Evolutionary conservation across 2,888 invertebrate species (phyloP).

Genomic region (Andrena bicolor): DNA sequence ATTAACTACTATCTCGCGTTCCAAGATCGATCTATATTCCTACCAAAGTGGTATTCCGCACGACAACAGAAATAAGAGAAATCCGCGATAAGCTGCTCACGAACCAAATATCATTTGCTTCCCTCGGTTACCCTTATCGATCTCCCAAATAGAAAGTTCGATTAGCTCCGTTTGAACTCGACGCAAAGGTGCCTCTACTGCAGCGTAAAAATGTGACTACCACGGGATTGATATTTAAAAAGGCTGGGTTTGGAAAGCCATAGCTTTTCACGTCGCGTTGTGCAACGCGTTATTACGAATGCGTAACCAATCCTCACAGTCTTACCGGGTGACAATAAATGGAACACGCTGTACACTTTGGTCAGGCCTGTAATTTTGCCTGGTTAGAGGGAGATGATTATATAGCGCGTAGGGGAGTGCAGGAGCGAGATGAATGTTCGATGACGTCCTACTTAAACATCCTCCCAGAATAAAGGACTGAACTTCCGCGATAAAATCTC

Average conservation of each 20-base stretch:
- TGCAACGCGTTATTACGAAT: constrained; percentile 17
- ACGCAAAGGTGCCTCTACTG: constrained; percentile 2
- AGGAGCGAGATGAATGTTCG: constrained; percentile 16
- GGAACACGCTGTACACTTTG: neutral
- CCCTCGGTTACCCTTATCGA: constrained; percentile 20
- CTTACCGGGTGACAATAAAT: neutral
- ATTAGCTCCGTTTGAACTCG: constrained; percentile 1
- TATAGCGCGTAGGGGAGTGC: neutral
- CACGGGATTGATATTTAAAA: constrained; percentile 16
- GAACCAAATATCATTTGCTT: constrained; percentile 10
- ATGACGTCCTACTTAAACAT: constrained; percentile 49
- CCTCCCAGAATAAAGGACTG: constrained; percentile 35
- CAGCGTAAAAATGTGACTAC: neutral
- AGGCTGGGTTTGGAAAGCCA: neutral
- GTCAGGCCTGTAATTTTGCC: constrained; percentile 16
- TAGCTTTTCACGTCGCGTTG: neutral
- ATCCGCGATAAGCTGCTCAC: neutral
- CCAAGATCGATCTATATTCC: neutral
- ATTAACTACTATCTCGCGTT: constrained; percentile 18
- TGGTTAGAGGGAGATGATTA: constrained; percentile 28
- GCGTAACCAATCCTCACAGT: neutral
- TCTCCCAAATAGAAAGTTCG: constrained; percentile 33
- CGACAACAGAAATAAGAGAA: constrained; percentile 16
- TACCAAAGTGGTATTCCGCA: neutral
- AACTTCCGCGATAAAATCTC: constrained; percentile 54